Evolutionary conservation across 2,888 invertebrate species (phyloP), one percentile per base, ranked within the genome.

Genomic region (Drosophila nr. medialis): DNA sequence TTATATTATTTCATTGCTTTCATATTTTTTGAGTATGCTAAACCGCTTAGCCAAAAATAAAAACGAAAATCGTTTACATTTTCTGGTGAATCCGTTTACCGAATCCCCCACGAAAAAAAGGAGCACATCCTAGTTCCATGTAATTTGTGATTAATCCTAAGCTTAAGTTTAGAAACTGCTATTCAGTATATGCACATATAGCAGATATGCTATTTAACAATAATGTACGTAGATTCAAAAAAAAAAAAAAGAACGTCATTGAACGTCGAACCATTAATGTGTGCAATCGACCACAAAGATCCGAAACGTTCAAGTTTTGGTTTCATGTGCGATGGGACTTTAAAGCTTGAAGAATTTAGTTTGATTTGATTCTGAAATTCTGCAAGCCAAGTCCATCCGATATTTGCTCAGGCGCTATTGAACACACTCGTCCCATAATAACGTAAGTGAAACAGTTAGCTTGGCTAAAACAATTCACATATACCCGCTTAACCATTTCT

Each of bases 211-310:
- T 2, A 51, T 32, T 32, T 15, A 8, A 21, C 8, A 53, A 21
- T 24, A 8, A 21, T 53, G 34, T 30, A 1, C 13, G 63, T 59
- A 45, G 36, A 29, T n/a, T 34, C n/a, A 0, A 24, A 36, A 27
- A 40, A 0, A 24, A 36, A 27, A 40, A 29, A 54, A 45, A 55
- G 29, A 10, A 67, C 59, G 80, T 89, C 84, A 90, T 92, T 92
- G 92, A 93, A 93, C 92, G 92, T 93, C 92, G 92, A 93, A 93
- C 92, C 92, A 93, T 93, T 92, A 93, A 93, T 93, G 92, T 91
- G 91, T 90, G 81, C 92, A 92, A 92, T 92, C 92, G 73, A 77
- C 60, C 60, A 59, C 42, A 67, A 71, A 65, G 50, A 70, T 45
- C 49, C 65, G 38, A 53, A 80, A 61, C 62, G 48, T 45, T 59